Percentiles rank a stretch among this genome's conserved stretches.
Conservation (phyloP, 2,888 invertebrate genomes). For the Rotaria macrura region DNA sequence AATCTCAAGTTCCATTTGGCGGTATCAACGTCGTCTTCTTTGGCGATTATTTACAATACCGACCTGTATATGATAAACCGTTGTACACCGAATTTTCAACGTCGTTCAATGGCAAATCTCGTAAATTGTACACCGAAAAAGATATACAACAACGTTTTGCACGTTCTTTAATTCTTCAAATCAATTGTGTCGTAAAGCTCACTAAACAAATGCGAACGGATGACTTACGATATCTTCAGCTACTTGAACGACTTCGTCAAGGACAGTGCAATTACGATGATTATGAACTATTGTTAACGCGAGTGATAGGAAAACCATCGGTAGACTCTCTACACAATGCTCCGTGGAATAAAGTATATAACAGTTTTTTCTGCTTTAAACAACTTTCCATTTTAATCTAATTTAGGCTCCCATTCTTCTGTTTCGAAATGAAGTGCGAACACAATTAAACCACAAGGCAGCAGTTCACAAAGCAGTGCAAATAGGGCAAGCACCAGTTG, state of each 20-base stretch:
- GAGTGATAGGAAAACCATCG: background rate
- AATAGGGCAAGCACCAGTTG: too few species aligned
- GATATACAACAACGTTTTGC: background rate
- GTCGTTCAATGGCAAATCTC: too few species aligned
- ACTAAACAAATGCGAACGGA: background rate
- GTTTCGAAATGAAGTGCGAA: too few species aligned
- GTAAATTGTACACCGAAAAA: too few species aligned
- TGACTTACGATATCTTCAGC: background rate
- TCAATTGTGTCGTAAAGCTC: background rate
- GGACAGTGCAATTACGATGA: background rate
- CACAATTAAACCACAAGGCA: too few species aligned
- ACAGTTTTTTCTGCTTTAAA: too few species aligned
- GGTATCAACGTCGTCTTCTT: background rate
- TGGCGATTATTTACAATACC: background rate
- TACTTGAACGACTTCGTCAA: background rate
- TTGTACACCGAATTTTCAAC: background rate
- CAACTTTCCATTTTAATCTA: too few species aligned
- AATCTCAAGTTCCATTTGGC: background rate
- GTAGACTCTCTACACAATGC: too few species aligned
- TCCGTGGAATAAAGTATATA: too few species aligned
- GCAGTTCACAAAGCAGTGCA: too few species aligned
- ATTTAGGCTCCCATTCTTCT: too few species aligned
- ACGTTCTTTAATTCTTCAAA: background rate
- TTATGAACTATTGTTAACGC: background rate
- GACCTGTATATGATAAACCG: background rate